Evolutionary conservation across 2,797 vertebrate species (phyloP).

Genomic region (Notolepis coatsorum): DNA sequence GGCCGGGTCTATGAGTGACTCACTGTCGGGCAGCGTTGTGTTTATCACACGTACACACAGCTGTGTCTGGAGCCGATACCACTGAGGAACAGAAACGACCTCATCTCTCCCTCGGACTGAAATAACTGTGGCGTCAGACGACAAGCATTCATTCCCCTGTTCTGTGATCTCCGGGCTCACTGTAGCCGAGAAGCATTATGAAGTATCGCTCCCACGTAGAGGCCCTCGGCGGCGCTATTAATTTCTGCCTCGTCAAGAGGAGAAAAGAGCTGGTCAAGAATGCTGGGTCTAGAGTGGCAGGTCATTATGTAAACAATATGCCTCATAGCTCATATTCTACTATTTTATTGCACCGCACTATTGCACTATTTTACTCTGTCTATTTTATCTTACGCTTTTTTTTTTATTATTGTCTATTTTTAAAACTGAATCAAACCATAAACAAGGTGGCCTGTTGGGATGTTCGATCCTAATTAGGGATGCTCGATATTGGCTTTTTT

Average conservation of each 20-base stretch:
- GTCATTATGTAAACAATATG: constrained; percentile 76
- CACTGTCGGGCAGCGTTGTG: constrained; percentile 71
- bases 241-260: constrained; percentile 72
- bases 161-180: constrained; percentile 57
- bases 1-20: constrained; percentile 65
- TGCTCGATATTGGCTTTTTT: too few relatives aligned
- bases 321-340: too few relatives aligned
- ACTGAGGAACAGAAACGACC: constrained; percentile 78
- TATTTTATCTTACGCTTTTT: too few relatives aligned
- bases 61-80: constrained; percentile 79
- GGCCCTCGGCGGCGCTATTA: constrained; percentile 59
- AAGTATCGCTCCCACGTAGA: constrained; percentile 69
- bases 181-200: constrained; percentile 67
- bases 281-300: constrained; percentile 35
- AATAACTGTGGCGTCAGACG: constrained; percentile 79
- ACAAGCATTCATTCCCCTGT: constrained; percentile 74
- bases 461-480: too few relatives aligned
- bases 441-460: too few relatives aligned
- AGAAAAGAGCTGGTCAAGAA: constrained; percentile 49
- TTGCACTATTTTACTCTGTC: too few relatives aligned
- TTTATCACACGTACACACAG: constrained; percentile 73
- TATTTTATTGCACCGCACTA: too few relatives aligned
- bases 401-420: too few relatives aligned
- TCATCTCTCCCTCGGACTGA: constrained; percentile 75
- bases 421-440: too few relatives aligned